Evolutionary conservation across 1,140 invertebrate species (phyloP).

Genomic region (Centruroides sculpturatus): DNA sequence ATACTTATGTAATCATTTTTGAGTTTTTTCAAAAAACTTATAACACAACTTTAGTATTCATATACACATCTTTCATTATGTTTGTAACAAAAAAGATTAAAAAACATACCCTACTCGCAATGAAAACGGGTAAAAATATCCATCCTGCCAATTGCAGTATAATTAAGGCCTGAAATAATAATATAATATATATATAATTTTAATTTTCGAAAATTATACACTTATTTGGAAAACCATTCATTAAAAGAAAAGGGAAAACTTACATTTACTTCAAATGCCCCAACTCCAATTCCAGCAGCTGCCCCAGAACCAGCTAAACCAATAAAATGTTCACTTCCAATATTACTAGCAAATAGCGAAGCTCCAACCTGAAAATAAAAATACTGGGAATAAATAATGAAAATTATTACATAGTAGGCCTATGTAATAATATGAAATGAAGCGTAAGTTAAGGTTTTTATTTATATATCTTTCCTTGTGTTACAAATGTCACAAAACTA

Average conservation of each 20-base stretch:
- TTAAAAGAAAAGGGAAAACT: not conserved
- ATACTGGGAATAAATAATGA: not conserved
- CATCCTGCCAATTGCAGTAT: conserved; percentile 32
- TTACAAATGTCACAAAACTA: not conserved
- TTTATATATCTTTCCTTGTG: too few species aligned
- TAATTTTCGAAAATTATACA: too few species aligned
- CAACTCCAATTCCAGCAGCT: conserved; percentile 30
- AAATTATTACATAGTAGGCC: not conserved
- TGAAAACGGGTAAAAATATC: conserved; percentile 36
- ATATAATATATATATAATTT: not conserved
- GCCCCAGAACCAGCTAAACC: conserved; percentile 33
- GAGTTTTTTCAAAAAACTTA: too few species aligned
- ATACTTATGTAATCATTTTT: too few species aligned
- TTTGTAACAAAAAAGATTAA: conserved; percentile 20
- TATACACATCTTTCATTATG: too few species aligned
- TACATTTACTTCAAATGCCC: conserved; percentile 33
- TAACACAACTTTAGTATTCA: too few species aligned
- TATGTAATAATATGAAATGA: not conserved
- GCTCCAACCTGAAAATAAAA: conserved; percentile 28
- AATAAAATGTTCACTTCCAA: conserved; percentile 35
- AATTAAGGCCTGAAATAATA: conserved; percentile 26
- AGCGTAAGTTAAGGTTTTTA: too few species aligned
- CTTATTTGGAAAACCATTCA: too few species aligned
- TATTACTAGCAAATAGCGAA: conserved; percentile 34
- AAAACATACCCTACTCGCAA: conserved; percentile 33